Evolutionary conservation across 1,140 invertebrate species (phyloP).

Genomic region (Coenobita brevimanus): DNA sequence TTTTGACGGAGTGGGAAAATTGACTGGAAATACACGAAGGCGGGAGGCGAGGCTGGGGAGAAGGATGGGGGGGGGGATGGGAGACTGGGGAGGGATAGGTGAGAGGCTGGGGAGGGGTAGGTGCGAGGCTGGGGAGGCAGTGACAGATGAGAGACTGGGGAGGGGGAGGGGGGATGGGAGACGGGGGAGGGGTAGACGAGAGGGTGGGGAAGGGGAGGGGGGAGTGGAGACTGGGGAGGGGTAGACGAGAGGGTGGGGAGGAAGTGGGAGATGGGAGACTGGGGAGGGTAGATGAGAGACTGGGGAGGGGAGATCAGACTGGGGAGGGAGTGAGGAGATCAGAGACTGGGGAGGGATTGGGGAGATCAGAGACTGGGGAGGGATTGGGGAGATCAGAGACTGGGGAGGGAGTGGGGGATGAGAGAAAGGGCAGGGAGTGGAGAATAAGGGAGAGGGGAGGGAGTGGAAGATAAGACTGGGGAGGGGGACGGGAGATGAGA

Average conservation of each 20-base stretch:
- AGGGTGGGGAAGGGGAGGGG: not conserved
- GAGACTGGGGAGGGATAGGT: not conserved
- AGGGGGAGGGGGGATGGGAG: not conserved
- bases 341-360: no score
- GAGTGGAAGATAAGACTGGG: not conserved
- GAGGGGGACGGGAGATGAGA: not conserved
- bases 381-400: not conserved
- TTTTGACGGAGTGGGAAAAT: slow-evolving; percentile 54
- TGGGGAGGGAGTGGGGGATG: not conserved
- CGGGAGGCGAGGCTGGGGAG: not conserved
- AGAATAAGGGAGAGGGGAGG: not conserved
- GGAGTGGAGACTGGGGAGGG: not conserved
- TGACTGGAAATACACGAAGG: slow-evolving; percentile 46
- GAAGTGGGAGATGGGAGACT: not conserved
- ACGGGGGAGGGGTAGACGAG: not conserved
- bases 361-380: no score
- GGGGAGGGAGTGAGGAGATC: no score
- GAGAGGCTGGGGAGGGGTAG: not conserved
- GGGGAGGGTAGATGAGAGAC: no score
- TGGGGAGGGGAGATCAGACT: no score
- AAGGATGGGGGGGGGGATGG: not conserved
- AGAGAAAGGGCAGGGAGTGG: not conserved
- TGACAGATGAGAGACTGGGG: not conserved
- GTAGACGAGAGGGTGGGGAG: not conserved
- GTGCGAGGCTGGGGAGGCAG: not conserved